Evolutionary conservation across 2,797 vertebrate species (phyloP), one percentile per base, ranked within the genome.

Genomic region (Melanotaenia pygmaea): DNA sequence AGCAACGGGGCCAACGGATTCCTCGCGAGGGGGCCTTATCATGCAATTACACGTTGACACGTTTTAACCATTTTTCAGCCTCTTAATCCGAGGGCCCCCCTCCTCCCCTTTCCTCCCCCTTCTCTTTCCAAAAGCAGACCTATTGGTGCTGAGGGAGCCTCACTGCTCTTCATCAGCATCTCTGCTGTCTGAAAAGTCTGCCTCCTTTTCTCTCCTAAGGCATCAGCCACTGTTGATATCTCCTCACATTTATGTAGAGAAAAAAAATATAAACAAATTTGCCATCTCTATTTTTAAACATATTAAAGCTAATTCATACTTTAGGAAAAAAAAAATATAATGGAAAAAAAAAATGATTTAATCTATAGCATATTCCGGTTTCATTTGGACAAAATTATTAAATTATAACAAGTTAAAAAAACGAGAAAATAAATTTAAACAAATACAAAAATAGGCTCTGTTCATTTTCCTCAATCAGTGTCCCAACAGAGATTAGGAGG

Each of bases 1-100:
- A 96, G 96, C 96, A 95, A 96, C 94, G 96, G 96, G 96, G 97
- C 97, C 96, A 97, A 96, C 96, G 96, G 96, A 97, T 97, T 97
- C 96, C 97, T 97, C 96, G 94, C 94, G 96, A 99, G 97, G 96
- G 88, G 89, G 96, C 97, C 97, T 99, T 99, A 99, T 99, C 97
- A 94, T 96, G 96, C 97, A 97, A 96, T 97, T 97, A 97, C 97
- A 98, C 96, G 97, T 97, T 97, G 97, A 97, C 96, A 97, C 95
- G 96, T 97, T 96, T 91, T 96, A 96, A 96, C 96, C 96, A 96
- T 97, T 97, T 96, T 96, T 95, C 97, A 96, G 97, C 96, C 96
- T 97, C 96, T 97, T 99, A 98, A 99, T 98, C 97, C 97, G 95
- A 92, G 91, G 78, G 91, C 94, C 94, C 73, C 68, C 30, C 67